phyloP scores from a whole-genome alignment of 2,888 invertebrate species.

The Strigamia crassipes region DNA sequence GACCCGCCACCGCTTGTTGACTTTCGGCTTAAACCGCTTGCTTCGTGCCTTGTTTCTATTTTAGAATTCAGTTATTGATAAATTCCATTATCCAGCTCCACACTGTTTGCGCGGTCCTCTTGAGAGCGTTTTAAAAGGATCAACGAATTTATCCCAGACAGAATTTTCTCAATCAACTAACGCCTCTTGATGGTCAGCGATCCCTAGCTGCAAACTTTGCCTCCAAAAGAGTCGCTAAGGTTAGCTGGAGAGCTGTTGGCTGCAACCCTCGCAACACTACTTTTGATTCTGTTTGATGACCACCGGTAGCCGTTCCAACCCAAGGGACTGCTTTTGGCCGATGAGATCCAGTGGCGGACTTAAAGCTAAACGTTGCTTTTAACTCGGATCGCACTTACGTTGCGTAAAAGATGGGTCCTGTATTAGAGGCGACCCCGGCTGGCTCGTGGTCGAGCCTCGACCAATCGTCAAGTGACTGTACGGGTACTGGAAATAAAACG shows the following conservation, averaged over 20 bases:
- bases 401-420: slow-evolving; percentile 41
- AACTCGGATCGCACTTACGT: not conserved
- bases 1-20: too few species aligned
- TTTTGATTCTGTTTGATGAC: slow-evolving; percentile 28
- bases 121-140: slow-evolving; percentile 2
- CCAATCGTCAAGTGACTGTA: slow-evolving; percentile 42
- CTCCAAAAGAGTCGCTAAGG: slow-evolving; percentile 23
- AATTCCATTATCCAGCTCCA: not conserved
- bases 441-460: slow-evolving; percentile 1
- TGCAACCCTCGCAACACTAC: slow-evolving; percentile 14
- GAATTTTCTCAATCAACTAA: slow-evolving; percentile 26
- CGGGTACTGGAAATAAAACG: slow-evolving; percentile 2
- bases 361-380: slow-evolving; percentile 27
- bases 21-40: too few species aligned
- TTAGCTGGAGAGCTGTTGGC: slow-evolving; percentile 21
- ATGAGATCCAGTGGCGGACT: not conserved
- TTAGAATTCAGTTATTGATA: not conserved
- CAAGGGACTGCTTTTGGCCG: slow-evolving; percentile 26
- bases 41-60: too few species aligned
- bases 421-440: slow-evolving; percentile 37
- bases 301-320: not conserved
- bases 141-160: slow-evolving; percentile 5
- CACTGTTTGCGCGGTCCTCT: not conserved
- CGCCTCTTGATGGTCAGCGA: slow-evolving; percentile 18
- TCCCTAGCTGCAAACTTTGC: slow-evolving; percentile 14